Evolutionary conservation across 2,113 vertebrate genomes (phyloP).

Genomic region (Sinocyclocheilus rhinocerous): DNA sequence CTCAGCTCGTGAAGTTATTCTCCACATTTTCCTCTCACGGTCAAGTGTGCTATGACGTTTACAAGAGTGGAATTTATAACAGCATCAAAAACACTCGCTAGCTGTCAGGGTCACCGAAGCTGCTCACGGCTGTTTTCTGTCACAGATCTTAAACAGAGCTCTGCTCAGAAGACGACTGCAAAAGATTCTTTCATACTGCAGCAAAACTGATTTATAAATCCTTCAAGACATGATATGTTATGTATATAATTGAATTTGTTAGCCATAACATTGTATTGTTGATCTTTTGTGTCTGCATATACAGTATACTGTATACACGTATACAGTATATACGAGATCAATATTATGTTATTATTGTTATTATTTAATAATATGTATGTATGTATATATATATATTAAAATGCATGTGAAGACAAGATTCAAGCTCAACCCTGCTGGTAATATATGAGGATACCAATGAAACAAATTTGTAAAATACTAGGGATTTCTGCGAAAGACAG

Average conservation of each 20-base stretch:
- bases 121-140: constrained; percentile 10
- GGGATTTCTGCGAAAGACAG: constrained; percentile 55
- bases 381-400: too few relatives aligned
- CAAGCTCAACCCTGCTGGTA: not conserved
- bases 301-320: too few relatives aligned
- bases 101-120: constrained; percentile 25
- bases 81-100: constrained; percentile 13
- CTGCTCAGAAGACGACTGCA: not conserved
- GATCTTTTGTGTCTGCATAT: not conserved
- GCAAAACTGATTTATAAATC: not conserved
- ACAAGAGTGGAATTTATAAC: constrained; percentile 41
- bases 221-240: not conserved
- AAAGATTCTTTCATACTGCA: constrained; percentile 5
- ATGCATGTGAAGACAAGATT: not conserved
- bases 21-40: constrained; percentile 36
- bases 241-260: not conserved
- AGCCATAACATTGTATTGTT: not conserved
- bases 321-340: not conserved
- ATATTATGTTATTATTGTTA: too few relatives aligned
- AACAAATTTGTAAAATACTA: constrained; percentile 72
- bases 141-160: constrained; percentile 16
- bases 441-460: constrained; percentile 68
- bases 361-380: too few relatives aligned
- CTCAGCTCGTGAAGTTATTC: not conserved
- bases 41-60: constrained; percentile 40